Conservation (phyloP, 2,113 vertebrate species). For the Bufo bufo region DNA sequence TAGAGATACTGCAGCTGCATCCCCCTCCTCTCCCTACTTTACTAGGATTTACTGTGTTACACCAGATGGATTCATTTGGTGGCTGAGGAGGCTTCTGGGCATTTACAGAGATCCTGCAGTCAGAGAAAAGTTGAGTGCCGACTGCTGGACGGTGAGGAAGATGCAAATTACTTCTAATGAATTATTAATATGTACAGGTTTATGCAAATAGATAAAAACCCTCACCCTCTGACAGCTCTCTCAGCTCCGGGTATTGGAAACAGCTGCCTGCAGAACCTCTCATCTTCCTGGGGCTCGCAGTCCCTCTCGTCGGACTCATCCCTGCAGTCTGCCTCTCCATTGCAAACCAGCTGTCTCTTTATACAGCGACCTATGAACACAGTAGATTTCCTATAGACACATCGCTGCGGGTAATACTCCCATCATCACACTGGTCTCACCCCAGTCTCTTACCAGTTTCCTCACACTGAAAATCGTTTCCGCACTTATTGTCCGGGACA, state of each 20-base stretch:
- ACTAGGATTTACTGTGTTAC: neutral
- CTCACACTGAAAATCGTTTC: constrained; percentile 80
- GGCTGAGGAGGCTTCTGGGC: too few species aligned
- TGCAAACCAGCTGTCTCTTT: constrained; percentile 81
- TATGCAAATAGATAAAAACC: too few species aligned
- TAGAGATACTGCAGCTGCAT: neutral
- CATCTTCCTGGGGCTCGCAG: constrained; percentile 70
- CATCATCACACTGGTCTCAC: neutral
- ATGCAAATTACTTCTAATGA: too few species aligned
- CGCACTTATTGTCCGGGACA: constrained; percentile 71
- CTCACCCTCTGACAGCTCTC: constrained; percentile 79
- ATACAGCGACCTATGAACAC: constrained; percentile 83
- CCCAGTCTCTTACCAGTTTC: constrained; percentile 73
- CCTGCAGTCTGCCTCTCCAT: constrained; percentile 83
- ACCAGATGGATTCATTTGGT: neutral
- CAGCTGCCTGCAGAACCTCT: constrained; percentile 74
- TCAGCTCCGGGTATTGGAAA: constrained; percentile 80
- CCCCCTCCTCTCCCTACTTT: neutral
- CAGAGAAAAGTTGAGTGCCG: too few species aligned
- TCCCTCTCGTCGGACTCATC: constrained; percentile 80
- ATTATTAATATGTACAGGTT: too few species aligned
- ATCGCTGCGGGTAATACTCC: neutral
- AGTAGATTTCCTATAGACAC: neutral
- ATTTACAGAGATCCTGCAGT: too few species aligned
- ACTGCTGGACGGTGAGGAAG: too few species aligned